phyloP scores from a whole-genome alignment of 1,140 invertebrate genomes.

The Drosophila sulfurigaster region DNA sequence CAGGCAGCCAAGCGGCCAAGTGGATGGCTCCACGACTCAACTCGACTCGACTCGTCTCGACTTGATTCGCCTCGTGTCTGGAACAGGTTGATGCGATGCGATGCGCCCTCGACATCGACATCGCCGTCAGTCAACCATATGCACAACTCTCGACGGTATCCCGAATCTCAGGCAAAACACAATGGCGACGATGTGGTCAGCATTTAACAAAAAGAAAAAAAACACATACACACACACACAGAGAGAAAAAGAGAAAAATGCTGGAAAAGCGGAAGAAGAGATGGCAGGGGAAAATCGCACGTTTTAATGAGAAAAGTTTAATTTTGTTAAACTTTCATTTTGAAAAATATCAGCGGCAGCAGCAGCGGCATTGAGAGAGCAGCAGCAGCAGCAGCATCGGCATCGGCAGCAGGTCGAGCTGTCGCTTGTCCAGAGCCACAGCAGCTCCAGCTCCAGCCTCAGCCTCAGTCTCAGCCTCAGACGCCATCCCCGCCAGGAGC shows the following conservation, averaged over 20 bases:
- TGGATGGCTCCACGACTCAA: conserved; percentile 35
- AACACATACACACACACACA: conserved; percentile 1
- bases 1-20: conserved; percentile 21
- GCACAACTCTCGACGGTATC: conserved; percentile 61
- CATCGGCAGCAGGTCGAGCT: conserved; percentile 10
- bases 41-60: too few relatives aligned
- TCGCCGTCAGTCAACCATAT: conserved; percentile 67
- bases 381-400: neutral
- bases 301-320: conserved; percentile 85
- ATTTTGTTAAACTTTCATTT: conserved; percentile 85
- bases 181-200: conserved; percentile 76
- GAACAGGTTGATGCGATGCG: conserved; percentile 42
- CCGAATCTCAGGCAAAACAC: conserved; percentile 62
- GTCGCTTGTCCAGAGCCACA: conserved; percentile 1
- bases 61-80: conserved; percentile 32
- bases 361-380: conserved; percentile 30
- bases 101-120: too few relatives aligned
- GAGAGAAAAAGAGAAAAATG: conserved; percentile 10
- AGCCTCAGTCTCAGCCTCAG: too few relatives aligned
- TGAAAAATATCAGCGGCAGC: conserved; percentile 77
- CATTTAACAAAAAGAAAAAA: conserved; percentile 58
- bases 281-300: conserved; percentile 68
- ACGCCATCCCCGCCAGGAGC: conserved; percentile 2
- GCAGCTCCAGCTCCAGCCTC: too few relatives aligned
- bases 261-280: conserved; percentile 7